These are phyloP conservation scores for Empidonax traillii DNA, from an alignment of 2,113 vertebrate genomes.

Conservation along the genomic window DNA sequence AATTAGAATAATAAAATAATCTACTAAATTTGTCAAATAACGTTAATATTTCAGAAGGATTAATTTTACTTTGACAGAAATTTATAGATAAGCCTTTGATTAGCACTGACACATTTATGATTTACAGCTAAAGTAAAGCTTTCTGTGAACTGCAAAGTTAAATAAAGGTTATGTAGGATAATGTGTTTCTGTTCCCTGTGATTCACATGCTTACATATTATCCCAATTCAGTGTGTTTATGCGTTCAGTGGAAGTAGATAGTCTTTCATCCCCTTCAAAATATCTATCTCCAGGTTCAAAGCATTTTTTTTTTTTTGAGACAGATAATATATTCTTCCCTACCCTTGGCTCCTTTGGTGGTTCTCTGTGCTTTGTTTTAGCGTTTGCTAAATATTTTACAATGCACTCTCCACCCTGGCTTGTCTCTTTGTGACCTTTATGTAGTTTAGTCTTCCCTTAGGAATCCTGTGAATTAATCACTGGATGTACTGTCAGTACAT, in stretches of 20 bases:
- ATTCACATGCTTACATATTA: neutral
- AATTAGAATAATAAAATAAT: neutral
- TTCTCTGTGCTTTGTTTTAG: neutral
- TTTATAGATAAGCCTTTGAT: neutral
- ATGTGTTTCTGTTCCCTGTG: neutral
- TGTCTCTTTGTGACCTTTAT: constrained; percentile 12
- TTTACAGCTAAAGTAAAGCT: neutral
- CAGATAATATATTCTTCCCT: neutral
- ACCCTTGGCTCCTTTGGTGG: neutral
- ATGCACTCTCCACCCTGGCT: neutral
- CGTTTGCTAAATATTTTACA: constrained; percentile 42
- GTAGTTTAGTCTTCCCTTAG: neutral
- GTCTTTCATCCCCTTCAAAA: neutral
- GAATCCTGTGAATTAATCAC: constrained; percentile 31
- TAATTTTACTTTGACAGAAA: neutral
- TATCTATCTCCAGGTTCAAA: neutral
- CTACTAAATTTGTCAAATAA: neutral
- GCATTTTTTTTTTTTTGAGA: neutral
- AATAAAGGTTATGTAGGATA: neutral
- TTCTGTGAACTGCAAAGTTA: neutral
- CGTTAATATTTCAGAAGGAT: neutral
- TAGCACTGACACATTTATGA: neutral
- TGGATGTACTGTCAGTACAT: neutral
- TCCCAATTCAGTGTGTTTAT: neutral
- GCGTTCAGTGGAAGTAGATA: neutral